A percentile compares a stretch with the other conserved stretches of the same genome.
phyloP scores from a whole-genome alignment of 2,113 vertebrate genomes.

The Ursus arctos region DNA sequence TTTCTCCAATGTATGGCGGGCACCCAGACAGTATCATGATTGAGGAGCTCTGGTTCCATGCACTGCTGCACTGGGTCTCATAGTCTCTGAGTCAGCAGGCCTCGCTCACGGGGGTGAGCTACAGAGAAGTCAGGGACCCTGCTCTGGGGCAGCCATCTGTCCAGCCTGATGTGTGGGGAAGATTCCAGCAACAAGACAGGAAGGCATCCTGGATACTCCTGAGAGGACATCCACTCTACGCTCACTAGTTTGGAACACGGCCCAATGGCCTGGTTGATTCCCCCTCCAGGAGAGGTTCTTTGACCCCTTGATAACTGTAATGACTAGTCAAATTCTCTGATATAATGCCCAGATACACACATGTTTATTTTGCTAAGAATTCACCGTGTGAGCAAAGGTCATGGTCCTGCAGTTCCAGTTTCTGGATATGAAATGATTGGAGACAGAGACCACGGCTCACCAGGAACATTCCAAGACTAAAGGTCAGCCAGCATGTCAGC shows the following conservation, averaged over 20 bases:
- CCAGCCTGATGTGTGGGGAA: neutral
- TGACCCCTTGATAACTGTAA: neutral
- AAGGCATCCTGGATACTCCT: neutral
- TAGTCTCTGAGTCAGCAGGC: neutral
- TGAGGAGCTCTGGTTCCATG: neutral
- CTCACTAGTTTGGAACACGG: neutral
- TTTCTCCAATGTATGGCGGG: neutral
- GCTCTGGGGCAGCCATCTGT: neutral
- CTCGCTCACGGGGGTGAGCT: neutral
- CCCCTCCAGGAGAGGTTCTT: neutral
- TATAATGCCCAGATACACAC: neutral
- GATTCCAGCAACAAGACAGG: neutral
- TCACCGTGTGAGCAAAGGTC: neutral
- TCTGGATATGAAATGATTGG: neutral
- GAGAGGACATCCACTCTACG: neutral
- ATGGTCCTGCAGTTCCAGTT: neutral
- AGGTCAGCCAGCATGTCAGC: neutral
- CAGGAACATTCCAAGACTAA: neutral
- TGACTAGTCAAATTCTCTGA: neutral
- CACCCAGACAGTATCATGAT: neutral
- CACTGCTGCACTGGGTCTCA: neutral
- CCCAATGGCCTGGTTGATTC: neutral
- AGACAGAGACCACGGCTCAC: neutral
- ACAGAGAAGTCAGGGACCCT: neutral
- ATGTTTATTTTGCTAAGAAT: conserved; percentile 17